Evolutionary conservation across 2,113 vertebrate species (phyloP).

Genomic region (Brevimyrus niger): DNA sequence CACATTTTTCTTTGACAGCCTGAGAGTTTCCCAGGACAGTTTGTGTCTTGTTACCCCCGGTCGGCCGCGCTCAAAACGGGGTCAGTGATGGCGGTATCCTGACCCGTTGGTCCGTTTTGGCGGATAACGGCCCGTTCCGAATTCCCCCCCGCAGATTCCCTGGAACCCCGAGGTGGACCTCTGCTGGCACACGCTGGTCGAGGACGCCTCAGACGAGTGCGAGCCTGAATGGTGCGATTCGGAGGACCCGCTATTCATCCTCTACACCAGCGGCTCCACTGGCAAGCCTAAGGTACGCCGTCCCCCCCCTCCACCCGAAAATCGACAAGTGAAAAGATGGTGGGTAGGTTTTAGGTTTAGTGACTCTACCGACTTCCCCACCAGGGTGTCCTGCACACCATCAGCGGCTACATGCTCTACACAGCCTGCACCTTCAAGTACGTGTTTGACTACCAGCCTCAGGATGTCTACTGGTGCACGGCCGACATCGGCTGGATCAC

Average conservation of each 20-base stretch:
- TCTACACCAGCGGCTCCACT: conserved; percentile 94
- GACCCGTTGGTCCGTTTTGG: not conserved
- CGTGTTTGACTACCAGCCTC: conserved; percentile 84
- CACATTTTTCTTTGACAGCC: not conserved
- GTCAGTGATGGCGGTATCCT: not conserved
- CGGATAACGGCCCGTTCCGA: not conserved
- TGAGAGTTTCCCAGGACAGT: not conserved
- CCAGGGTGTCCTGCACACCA: conserved; percentile 86
- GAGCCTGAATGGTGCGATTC: conserved; percentile 92
- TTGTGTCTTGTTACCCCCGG: not conserved
- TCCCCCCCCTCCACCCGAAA: not conserved
- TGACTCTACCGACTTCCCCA: not conserved
- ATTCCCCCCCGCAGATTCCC: conserved; percentile 62
- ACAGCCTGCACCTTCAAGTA: conserved; percentile 84
- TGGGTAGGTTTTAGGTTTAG: not conserved
- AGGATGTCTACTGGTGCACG: conserved; percentile 95
- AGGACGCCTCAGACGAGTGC: conserved; percentile 67
- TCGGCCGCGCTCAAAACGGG: not conserved
- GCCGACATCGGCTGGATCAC: conserved; percentile 97
- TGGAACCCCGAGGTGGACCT: conserved; percentile 78
- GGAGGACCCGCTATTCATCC: conserved; percentile 89
- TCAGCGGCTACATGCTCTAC: conserved; percentile 92
- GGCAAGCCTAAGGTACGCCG: conserved; percentile 85
- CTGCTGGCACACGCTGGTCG: conserved; percentile 84
- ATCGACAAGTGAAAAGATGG: not conserved